A percentile compares a stretch with the other conserved stretches of the same genome.
phyloP scores from a whole-genome alignment of 2,113 vertebrate species.

The Forbesichthys agassizii region DNA sequence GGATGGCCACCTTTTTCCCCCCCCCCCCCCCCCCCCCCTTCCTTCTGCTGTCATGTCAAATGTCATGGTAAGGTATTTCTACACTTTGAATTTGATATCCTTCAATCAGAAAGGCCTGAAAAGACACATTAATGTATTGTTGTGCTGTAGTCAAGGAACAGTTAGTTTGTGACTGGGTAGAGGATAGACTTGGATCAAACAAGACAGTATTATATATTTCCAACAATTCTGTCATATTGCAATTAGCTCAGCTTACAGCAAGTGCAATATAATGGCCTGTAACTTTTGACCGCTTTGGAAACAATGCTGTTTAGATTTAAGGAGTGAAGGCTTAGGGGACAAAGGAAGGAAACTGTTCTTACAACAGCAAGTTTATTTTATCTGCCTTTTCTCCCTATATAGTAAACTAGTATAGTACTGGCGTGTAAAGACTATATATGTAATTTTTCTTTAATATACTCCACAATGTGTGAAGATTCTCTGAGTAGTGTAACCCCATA shows the following conservation, averaged over 20 bases:
- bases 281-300: slow-evolving; percentile 25
- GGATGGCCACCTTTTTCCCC: too few species aligned
- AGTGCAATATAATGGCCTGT: slow-evolving; percentile 19
- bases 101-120: slow-evolving; percentile 41
- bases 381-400: neutral
- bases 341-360: slow-evolving; percentile 11
- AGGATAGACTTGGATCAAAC: slow-evolving; percentile 31
- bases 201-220: slow-evolving; percentile 37
- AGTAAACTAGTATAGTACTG: neutral
- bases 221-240: slow-evolving; percentile 32
- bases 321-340: slow-evolving; percentile 1
- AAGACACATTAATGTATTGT: slow-evolving; percentile 44
- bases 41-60: slow-evolving; percentile 36
- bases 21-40: neutral
- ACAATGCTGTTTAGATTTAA: slow-evolving; percentile 30
- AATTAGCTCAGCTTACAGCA: neutral
- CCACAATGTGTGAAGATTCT: too few species aligned
- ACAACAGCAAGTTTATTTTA: neutral
- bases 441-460: too few species aligned
- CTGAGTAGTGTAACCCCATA: too few species aligned
- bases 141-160: slow-evolving; percentile 4
- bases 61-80: slow-evolving; percentile 37
- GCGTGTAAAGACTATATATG: too few species aligned
- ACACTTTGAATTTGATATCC: slow-evolving; percentile 35
- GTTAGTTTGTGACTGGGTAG: slow-evolving; percentile 22